These are phyloP conservation scores for Esox masquinongy DNA, from an alignment of 2,797 vertebrate species.

Conservation along the genomic window DNA sequence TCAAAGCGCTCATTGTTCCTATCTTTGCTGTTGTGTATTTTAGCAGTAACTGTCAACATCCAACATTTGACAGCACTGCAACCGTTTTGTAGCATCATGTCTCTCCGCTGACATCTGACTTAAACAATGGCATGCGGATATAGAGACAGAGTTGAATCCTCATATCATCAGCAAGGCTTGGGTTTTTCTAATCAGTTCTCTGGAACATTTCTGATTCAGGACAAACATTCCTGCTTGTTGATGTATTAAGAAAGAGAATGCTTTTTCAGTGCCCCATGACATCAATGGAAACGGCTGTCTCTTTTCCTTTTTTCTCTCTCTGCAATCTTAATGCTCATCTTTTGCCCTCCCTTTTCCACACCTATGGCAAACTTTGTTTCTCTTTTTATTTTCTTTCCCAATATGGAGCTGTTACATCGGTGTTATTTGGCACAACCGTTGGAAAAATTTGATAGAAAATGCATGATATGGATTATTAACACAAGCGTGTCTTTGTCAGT, in stretches of 20 bases:
- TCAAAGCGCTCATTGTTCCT: background rate
- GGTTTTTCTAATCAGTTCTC: background rate
- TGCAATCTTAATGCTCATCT: slow-evolving; percentile 5
- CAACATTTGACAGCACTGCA: background rate
- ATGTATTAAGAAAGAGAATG: slow-evolving; percentile 31
- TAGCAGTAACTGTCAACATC: background rate
- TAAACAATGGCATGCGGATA: background rate
- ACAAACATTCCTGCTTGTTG: slow-evolving; percentile 42
- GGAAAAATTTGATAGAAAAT: background rate
- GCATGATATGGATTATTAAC: no score
- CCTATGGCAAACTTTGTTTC: no score
- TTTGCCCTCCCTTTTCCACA: background rate
- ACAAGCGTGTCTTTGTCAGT: slow-evolving; percentile 29
- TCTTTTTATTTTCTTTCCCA: no score
- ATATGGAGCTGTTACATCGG: background rate
- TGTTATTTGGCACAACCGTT: slow-evolving; percentile 7
- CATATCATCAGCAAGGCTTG: background rate
- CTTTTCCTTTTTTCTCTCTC: background rate
- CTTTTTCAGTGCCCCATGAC: background rate
- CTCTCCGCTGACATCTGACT: background rate
- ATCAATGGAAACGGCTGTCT: slow-evolving; percentile 35
- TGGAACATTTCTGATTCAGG: slow-evolving; percentile 43
- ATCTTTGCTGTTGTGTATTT: background rate
- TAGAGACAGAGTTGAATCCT: background rate
- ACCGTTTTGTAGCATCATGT: background rate